Evolutionary conservation across 2,888 invertebrate species (phyloP).

Genomic region (Theretra japonica): DNA sequence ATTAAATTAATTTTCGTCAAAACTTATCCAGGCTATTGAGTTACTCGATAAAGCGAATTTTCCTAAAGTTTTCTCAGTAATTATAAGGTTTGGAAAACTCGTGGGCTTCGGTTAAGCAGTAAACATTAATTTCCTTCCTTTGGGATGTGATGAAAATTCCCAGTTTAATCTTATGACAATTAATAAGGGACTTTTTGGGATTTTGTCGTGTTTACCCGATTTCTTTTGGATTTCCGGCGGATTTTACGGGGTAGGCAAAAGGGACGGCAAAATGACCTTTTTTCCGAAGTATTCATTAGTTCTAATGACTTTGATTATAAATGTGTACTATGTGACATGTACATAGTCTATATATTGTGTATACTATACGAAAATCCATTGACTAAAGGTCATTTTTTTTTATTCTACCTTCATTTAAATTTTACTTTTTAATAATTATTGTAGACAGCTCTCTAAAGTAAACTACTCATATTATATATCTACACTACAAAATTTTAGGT

Average conservation of each 20-base stretch:
- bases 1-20: slow-evolving; percentile 6
- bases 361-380: too few species aligned
- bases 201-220: background rate
- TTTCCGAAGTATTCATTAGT: background rate
- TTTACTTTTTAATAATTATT: too few species aligned
- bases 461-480: too few species aligned
- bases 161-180: background rate
- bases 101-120: background rate
- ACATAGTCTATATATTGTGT: too few species aligned
- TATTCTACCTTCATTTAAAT: too few species aligned
- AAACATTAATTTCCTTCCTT: slow-evolving; percentile 6
- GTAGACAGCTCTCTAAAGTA: too few species aligned
- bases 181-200: slow-evolving; percentile 11
- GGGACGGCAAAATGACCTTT: background rate
- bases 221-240: background rate
- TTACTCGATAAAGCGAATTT: background rate
- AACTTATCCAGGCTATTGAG: background rate
- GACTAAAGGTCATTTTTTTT: too few species aligned
- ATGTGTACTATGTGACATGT: too few species aligned
- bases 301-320: background rate
- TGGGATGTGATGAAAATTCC: slow-evolving; percentile 7
- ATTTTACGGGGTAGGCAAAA: background rate
- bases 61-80: slow-evolving; percentile 14
- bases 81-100: background rate
- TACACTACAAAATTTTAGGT: too few species aligned